Percentiles rank a stretch among this genome's conserved stretches.
phyloP scores from a whole-genome alignment of 1,140 invertebrate species.

The Drosophila gunungcola region DNA sequence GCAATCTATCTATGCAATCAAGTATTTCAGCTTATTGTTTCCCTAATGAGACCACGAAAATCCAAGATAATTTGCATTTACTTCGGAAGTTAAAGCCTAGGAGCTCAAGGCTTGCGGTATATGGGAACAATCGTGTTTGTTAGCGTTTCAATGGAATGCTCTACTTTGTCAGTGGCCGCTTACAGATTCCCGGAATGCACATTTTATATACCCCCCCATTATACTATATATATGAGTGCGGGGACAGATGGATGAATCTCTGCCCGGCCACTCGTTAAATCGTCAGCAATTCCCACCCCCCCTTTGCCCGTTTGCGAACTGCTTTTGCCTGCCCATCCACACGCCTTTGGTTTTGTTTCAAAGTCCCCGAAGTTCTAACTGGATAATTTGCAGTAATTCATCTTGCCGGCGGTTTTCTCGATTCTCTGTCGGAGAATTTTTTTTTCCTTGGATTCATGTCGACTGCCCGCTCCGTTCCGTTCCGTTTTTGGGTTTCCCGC shows the following conservation, averaged over 20 bases:
- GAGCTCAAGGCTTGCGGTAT: conserved; percentile 1
- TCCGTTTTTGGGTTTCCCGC: conserved; percentile 19
- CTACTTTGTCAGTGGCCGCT: conserved; percentile 8
- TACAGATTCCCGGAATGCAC: conserved; percentile 30
- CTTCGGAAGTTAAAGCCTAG: background rate
- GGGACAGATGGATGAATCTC: conserved; percentile 29
- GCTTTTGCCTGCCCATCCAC: conserved; percentile 36
- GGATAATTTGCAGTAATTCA: conserved; percentile 81
- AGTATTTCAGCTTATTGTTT: background rate
- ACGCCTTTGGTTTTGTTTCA: conserved; percentile 53
- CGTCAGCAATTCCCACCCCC: conserved; percentile 34
- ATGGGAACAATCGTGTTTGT: conserved; percentile 30
- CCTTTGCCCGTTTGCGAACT: conserved; percentile 9
- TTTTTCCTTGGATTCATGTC: conserved; percentile 16
- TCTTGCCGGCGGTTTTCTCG: conserved; percentile 65
- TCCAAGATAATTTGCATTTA: background rate
- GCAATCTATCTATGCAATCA: background rate
- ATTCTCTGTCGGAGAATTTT: conserved; percentile 7
- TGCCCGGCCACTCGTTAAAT: conserved; percentile 46
- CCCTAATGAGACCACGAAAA: background rate
- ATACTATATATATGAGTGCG: conserved; percentile 15
- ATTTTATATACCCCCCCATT: background rate
- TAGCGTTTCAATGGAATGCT: conserved; percentile 23
- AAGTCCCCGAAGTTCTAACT: conserved; percentile 67
- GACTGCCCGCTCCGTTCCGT: background rate